Evolutionary conservation across 2,888 invertebrate genomes (phyloP), one percentile per base, ranked within the genome.

Genomic region (Proisotoma minuta): DNA sequence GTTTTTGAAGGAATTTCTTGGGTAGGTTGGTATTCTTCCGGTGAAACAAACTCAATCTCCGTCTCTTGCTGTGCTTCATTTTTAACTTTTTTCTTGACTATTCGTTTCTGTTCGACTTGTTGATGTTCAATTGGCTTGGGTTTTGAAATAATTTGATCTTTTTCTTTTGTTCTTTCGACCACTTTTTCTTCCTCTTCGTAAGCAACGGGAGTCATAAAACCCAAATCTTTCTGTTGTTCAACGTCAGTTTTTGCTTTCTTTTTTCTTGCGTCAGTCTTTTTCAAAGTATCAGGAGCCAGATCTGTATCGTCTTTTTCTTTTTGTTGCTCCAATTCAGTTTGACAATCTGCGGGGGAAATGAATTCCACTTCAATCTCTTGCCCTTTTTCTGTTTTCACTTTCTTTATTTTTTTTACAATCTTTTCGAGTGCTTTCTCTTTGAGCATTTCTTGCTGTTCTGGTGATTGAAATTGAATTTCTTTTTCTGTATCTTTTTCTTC

Each of bases 321-420:
- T 34, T 34, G 34, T 34, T 34, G 10, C 12, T 34, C 34, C 10
- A 12, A 12, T 34, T 8, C 34, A 34, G 12, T 34, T 34, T n/a
- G n/a, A n/a, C n/a, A n/a, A 5, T 12, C 43, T 43, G 15, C 43
- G 15, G 50, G 50, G 12, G 47, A n/a, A 1, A 57, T 60, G 26
- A 53, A 57, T 57, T 59, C 65, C 58, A 62, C 48, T 57, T 47
- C 39, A 8, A 53, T 60, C 10, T 59, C 63, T 28, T 64, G 48
- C 22, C 20, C 23, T 28, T 48, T 10, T 10, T 60, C n/a, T 10
- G 40, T 40, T 4, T 22, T 12, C 10, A 22, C 22, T 2, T 22
- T 20, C 12, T 15, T 29, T 15, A 34, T 39, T 39, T 39, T 28
- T 4, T 43, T 24, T 43, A 18, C 40, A 3, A 22, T 12, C 43